Evolutionary conservation across 2,888 invertebrate genomes (phyloP).

Genomic region (Eupelmus urozonus): DNA sequence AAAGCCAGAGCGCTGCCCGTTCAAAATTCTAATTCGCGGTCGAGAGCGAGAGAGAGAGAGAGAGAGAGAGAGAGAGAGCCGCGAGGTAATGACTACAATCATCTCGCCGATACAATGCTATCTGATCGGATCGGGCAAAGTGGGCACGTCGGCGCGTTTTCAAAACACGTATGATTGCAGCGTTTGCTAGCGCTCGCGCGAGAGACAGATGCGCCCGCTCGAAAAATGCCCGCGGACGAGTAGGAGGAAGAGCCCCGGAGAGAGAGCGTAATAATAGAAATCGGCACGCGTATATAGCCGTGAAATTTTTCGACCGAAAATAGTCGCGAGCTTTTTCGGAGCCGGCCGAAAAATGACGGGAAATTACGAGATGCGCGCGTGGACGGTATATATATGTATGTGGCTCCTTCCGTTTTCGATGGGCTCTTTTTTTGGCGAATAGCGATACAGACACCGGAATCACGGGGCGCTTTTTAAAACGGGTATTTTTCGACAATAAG

Average conservation of each 20-base stretch:
- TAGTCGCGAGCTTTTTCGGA: conserved; percentile 11
- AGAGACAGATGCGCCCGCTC: conserved; percentile 46
- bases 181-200: conserved; percentile 27
- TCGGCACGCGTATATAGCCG: conserved; percentile 58
- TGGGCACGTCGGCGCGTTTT: conserved; percentile 70
- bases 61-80: conserved; percentile 51
- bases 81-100: conserved; percentile 74
- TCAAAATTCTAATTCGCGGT: conserved; percentile 69
- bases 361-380: conserved; percentile 44
- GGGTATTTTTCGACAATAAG: conserved; percentile 44
- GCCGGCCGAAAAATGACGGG: conserved; percentile 51
- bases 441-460: conserved; percentile 39
- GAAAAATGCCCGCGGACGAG: conserved; percentile 17
- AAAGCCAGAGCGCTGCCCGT: conserved; percentile 30
- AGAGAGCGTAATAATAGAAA: conserved; percentile 64
- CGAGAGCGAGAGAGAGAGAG: conserved; percentile 49
- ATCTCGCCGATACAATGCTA: conserved; percentile 72
- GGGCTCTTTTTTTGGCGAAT: conserved; percentile 20
- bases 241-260: not conserved
- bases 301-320: conserved; percentile 41
- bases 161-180: conserved; percentile 69
- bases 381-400: not conserved
- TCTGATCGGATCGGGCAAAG: conserved; percentile 64
- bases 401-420: conserved; percentile 49
- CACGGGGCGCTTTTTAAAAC: conserved; percentile 47